These are phyloP conservation scores for Leptinotarsa defecta DNA, from an alignment of 1,140 invertebrate species.

Conservation along the genomic window DNA sequence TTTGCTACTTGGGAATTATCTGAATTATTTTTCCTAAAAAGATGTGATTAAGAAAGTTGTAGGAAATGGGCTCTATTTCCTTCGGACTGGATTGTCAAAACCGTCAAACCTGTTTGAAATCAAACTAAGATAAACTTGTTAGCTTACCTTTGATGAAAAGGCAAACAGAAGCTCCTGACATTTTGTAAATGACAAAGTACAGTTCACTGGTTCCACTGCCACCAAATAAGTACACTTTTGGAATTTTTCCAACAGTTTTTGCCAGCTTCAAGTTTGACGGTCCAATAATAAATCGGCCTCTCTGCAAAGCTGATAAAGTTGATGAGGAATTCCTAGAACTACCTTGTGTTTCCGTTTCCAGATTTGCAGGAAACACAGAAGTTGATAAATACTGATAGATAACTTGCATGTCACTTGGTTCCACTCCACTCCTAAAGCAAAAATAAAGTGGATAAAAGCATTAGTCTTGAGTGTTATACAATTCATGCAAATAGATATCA, in stretches of 20 bases:
- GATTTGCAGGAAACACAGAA: constrained; percentile 74
- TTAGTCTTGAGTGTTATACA: too few relatives aligned
- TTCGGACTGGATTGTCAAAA: too few relatives aligned
- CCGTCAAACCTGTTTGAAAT: too few relatives aligned
- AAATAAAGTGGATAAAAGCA: constrained; percentile 11
- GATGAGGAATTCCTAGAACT: constrained; percentile 56
- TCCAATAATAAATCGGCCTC: constrained; percentile 75
- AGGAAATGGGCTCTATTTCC: too few relatives aligned
- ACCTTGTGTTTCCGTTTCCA: constrained; percentile 75
- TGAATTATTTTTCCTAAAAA: too few relatives aligned
- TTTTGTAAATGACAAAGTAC: constrained; percentile 79
- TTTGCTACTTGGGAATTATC: too few relatives aligned
- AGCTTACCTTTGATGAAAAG: constrained; percentile 72
- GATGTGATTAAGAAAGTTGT: too few relatives aligned
- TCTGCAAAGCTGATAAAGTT: constrained; percentile 61
- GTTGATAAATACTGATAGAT: constrained; percentile 81
- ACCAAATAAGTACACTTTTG: constrained; percentile 69
- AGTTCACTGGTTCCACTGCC: constrained; percentile 65
- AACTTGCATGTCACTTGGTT: constrained; percentile 80
- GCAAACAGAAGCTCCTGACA: constrained; percentile 78
- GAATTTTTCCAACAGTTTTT: constrained; percentile 67
- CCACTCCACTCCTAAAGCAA: constrained; percentile 74
- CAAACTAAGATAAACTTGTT: not conserved
- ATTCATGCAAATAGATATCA: too few relatives aligned
- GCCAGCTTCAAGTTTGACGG: constrained; percentile 69